Conservation (phyloP, 2,888 invertebrate species). For the Dolomedes plantarius region DNA sequence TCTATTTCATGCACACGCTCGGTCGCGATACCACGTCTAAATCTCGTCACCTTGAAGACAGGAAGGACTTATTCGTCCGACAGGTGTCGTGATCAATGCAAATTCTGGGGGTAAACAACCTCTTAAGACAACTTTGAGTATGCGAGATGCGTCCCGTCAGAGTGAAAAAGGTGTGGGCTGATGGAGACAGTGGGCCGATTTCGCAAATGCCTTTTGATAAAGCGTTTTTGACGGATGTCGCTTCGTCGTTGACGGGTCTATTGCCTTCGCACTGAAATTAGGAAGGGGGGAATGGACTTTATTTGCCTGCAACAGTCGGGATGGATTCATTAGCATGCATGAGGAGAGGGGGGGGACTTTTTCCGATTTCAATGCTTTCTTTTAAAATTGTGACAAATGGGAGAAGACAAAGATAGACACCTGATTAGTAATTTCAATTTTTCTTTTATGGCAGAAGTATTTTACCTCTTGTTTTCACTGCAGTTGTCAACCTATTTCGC, state of each 20-base stretch:
- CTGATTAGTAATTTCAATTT: too few species aligned
- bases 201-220: background rate
- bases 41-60: background rate
- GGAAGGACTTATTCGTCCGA: background rate
- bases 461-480: too few species aligned
- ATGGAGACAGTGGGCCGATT: background rate
- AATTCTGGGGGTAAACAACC: constrained; percentile 5
- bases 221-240: background rate
- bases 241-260: background rate
- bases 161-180: background rate
- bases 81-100: constrained; percentile 14
- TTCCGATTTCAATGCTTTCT: too few species aligned
- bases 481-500: too few species aligned
- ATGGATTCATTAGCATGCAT: too few species aligned
- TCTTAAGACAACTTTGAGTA: background rate
- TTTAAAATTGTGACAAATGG: too few species aligned
- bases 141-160: background rate
- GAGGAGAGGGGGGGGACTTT: too few species aligned
- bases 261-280: background rate
- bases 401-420: too few species aligned
- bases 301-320: too few species aligned
- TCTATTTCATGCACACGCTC: too few species aligned
- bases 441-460: too few species aligned
- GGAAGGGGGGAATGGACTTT: background rate
- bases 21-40: background rate